Conservation (phyloP, 2,797 vertebrate species). For the Alca torda region DNA sequence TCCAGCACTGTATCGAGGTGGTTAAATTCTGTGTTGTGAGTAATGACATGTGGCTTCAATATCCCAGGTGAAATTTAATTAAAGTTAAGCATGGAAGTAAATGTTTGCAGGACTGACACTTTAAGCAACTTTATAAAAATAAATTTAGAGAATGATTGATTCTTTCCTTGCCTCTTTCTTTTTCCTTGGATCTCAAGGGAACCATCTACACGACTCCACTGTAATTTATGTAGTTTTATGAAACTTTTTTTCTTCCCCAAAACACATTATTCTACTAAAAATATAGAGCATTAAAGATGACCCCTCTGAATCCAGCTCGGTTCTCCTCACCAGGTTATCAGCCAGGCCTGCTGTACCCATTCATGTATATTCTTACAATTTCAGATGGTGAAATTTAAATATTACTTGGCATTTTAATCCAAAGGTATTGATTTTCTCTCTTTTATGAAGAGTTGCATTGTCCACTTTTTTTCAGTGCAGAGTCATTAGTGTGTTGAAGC, state of each 20-base stretch:
- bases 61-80: neutral
- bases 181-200: neutral
- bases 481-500: neutral
- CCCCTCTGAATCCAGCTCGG: neutral
- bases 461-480: neutral
- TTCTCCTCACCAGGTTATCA: neutral
- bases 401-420: neutral
- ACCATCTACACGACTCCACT: neutral
- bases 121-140: neutral
- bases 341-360: neutral
- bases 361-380: neutral
- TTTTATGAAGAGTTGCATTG: neutral
- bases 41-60: neutral
- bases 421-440: neutral
- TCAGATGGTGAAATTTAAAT: neutral
- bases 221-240: neutral
- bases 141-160: neutral
- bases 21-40: neutral
- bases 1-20: neutral
- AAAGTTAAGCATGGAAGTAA: neutral
- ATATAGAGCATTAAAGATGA: neutral
- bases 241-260: neutral
- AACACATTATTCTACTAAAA: neutral
- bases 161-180: neutral
- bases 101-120: neutral